phyloP scores from a whole-genome alignment of 2,113 vertebrate species.

The Thymallus thymallus region DNA sequence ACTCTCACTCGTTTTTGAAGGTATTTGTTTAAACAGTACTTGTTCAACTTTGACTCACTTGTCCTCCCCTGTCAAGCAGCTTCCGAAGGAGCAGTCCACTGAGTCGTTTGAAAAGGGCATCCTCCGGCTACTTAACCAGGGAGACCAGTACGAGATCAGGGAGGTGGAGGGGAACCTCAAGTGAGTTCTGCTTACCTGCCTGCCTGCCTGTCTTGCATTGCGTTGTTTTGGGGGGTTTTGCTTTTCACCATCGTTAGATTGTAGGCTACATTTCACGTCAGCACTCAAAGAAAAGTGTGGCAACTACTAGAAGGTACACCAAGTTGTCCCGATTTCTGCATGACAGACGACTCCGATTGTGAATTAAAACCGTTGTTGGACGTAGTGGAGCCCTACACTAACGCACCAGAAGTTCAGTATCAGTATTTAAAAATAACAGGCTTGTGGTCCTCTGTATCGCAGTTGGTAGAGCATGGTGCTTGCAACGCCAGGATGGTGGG shows the following conservation, averaged over 20 bases:
- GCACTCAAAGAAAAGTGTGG: background rate
- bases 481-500: no score
- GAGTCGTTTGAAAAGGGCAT: constrained; percentile 90
- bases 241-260: background rate
- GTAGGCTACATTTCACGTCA: background rate
- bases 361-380: background rate
- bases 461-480: no score
- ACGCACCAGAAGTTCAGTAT: no score
- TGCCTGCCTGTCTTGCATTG: no score
- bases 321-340: background rate
- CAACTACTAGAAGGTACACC: background rate
- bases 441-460: no score
- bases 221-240: background rate
- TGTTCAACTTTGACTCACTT: no score
- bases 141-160: constrained; percentile 80
- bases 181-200: constrained; percentile 58
- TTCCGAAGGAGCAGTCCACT: constrained; percentile 89
- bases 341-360: background rate
- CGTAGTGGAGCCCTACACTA: no score
- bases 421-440: no score
- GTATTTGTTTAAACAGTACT: no score
- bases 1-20: no score
- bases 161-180: constrained; percentile 85
- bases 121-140: constrained; percentile 85
- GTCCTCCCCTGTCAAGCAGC: constrained; percentile 63